Base-by-base conservation (phyloP, 2,797 vertebrate genomes). In the Pangasius larnaudii region DNA sequence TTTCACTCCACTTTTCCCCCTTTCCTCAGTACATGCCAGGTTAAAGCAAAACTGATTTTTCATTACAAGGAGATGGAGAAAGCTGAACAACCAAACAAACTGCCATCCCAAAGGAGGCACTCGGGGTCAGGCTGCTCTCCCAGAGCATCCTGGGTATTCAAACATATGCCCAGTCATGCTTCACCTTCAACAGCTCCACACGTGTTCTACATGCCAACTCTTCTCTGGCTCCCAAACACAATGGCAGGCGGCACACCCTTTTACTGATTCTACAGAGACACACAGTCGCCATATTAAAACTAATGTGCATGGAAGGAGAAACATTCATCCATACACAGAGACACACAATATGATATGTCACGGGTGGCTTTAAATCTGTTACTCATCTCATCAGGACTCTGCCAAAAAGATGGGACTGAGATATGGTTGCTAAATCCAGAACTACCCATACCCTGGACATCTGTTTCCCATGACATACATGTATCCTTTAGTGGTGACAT, bases 101-200 rank as follows among this genome's bases (percentile, higher is more conserved):
- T 79, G 81, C 56, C 16, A 49, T 80, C 87, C 71, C 53, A 71
- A 69, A 86, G 67, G 74, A 86, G 33, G 33, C 61, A 79, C 14
- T 33, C 74, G 71, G 85, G 89, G 87, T 79, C 85, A 58, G 59
- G 49, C 80, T 84, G 72, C 33, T 79, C 74, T 79, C 80, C 80
- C 72, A 71, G 69, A 84, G 81, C 88, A 87, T 88, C 85, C 75
- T 74, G 88, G 85, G 49, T 89, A 88, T 88, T 85, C 85, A 89
- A 91, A 91, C 85, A 58, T 87, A 89, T 92, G 86, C 88, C 89
- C 72, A 88, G 86, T 89, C 89, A 89, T 88, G 90, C 77, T 85
- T 92, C 89, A 92, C 89, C 88, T 92, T 92, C 87, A 90, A 84
- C 75, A 83, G 30, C 71, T 14, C 42, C 65, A 85, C 84, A 89